phyloP scores from a whole-genome alignment of 2,888 invertebrate species.

The Physocephala rufipes region DNA sequence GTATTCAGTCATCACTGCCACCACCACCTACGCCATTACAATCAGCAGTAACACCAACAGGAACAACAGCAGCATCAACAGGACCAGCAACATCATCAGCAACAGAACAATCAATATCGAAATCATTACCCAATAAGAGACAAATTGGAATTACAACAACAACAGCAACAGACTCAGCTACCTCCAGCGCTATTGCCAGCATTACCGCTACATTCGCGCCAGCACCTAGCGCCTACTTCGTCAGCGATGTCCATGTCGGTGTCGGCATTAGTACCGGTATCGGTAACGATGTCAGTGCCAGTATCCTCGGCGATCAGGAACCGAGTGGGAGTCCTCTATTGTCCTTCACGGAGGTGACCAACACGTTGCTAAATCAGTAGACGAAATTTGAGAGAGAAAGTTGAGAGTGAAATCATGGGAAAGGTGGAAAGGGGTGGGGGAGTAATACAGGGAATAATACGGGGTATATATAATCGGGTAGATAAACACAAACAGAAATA shows the following conservation, averaged over 20 bases:
- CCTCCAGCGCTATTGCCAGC: slow-evolving; percentile 58
- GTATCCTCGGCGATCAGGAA: slow-evolving; percentile 57
- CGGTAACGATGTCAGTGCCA: slow-evolving; percentile 35
- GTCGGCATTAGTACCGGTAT: slow-evolving; percentile 36
- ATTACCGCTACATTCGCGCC: slow-evolving; percentile 65
- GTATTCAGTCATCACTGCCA: slow-evolving; percentile 48
- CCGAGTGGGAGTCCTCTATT: slow-evolving; percentile 76
- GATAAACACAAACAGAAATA: too few relatives aligned
- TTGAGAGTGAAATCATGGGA: neutral
- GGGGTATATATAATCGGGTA: too few relatives aligned
- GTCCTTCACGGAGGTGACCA: slow-evolving; percentile 82
- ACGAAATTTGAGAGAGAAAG: slow-evolving; percentile 4
- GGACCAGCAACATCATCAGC: slow-evolving; percentile 49
- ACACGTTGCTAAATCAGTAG: slow-evolving; percentile 76
- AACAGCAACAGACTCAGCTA: slow-evolving; percentile 49
- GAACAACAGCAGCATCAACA: slow-evolving; percentile 29
- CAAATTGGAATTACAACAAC: slow-evolving; percentile 40
- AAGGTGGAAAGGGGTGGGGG: neutral
- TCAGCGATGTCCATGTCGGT: slow-evolving; percentile 60
- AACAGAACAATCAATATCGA: slow-evolving; percentile 45
- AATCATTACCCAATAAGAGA: slow-evolving; percentile 36
- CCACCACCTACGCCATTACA: slow-evolving; percentile 45
- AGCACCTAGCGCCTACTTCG: slow-evolving; percentile 67
- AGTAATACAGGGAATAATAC: too few relatives aligned
- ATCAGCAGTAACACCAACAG: slow-evolving; percentile 37